Conservation (phyloP, 2,113 vertebrate species). For the Leptobrachium leishanense region DNA sequence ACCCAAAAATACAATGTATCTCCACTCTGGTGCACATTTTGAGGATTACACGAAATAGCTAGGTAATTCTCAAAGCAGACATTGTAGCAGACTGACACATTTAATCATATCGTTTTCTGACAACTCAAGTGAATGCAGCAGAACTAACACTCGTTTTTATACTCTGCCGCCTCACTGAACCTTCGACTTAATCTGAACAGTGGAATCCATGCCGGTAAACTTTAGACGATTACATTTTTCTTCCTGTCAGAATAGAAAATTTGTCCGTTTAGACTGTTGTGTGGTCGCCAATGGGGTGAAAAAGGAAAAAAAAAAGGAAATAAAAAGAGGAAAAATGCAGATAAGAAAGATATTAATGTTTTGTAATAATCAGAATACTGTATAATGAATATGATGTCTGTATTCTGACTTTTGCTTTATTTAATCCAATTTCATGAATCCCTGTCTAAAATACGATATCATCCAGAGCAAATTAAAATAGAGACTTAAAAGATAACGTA, state of each 20-base stretch:
- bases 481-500: background rate
- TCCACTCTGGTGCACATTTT: conserved; percentile 41
- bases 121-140: conserved; percentile 44
- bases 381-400: conserved; percentile 8
- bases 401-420: background rate
- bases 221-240: conserved; percentile 28
- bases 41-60: conserved; percentile 41
- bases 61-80: conserved; percentile 39
- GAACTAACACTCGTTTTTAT: conserved; percentile 43
- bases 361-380: conserved; percentile 37
- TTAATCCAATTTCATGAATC: conserved; percentile 17
- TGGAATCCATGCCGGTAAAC: conserved; percentile 17
- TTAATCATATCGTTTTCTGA: conserved; percentile 41
- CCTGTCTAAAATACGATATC: background rate
- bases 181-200: conserved; percentile 35
- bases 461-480: background rate
- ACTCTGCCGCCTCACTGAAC: conserved; percentile 22
- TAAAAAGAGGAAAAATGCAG: too few species aligned
- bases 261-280: conserved; percentile 24
- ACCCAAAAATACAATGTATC: conserved; percentile 33
- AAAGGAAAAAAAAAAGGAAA: background rate
- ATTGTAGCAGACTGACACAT: conserved; percentile 43
- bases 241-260: conserved; percentile 33
- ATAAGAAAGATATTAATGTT: conserved; percentile 20
- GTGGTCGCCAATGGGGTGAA: conserved; percentile 16